Evolutionary conservation across 2,888 invertebrate species (phyloP).

Genomic region (Eremobia ochroleuca): DNA sequence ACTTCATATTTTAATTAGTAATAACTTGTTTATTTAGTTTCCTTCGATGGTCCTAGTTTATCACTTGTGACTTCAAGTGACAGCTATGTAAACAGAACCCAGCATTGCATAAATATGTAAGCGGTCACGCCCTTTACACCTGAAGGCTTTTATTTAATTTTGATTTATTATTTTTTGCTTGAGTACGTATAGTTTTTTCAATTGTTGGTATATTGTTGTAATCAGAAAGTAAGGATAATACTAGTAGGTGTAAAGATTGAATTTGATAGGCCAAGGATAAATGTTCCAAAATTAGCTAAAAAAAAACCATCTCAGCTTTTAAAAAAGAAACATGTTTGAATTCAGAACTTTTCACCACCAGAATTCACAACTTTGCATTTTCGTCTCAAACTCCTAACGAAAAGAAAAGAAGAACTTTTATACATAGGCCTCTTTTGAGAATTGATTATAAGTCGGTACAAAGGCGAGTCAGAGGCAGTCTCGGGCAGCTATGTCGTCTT

Average conservation of each 20-base stretch:
- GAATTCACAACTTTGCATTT: constrained; percentile 32
- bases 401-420: constrained; percentile 9
- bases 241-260: not conserved
- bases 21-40: too few relatives aligned
- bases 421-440: constrained; percentile 36
- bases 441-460: constrained; percentile 55
- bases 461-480: constrained; percentile 38
- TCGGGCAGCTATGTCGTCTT: constrained; percentile 51
- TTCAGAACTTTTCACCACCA: not conserved
- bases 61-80: too few relatives aligned
- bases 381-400: constrained; percentile 3
- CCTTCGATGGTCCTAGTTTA: too few relatives aligned
- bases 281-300: not conserved
- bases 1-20: too few relatives aligned
- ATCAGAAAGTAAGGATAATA: not conserved
- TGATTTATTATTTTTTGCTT: too few relatives aligned
- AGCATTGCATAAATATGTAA: too few relatives aligned
- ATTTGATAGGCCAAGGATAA: not conserved
- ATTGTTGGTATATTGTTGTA: too few relatives aligned
- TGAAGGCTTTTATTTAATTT: too few relatives aligned
- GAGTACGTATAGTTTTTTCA: too few relatives aligned
- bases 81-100: too few relatives aligned
- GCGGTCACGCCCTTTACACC: too few relatives aligned
- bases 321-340: constrained; percentile 6
- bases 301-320: not conserved